Evolutionary conservation across 2,888 invertebrate genomes (phyloP).

Genomic region (Agrotis exclamationis): DNA sequence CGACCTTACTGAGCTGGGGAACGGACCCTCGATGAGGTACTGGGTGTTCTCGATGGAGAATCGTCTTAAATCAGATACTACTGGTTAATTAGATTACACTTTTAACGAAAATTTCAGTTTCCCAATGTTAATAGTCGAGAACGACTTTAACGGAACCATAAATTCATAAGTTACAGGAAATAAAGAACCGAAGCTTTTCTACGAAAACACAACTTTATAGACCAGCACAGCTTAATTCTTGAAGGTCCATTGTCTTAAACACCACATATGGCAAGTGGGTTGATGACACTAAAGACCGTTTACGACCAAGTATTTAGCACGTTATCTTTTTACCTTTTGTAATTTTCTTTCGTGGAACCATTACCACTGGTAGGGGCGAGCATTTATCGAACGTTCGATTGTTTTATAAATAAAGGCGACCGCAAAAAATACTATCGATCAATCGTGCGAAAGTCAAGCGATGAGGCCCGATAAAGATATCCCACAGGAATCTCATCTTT

Average conservation of each 20-base stretch:
- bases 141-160: not conserved
- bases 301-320: conserved; percentile 72
- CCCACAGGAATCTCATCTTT: conserved; percentile 68
- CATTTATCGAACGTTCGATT: conserved; percentile 89
- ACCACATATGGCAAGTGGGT: conserved; percentile 17
- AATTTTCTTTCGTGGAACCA: conserved; percentile 55
- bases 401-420: conserved; percentile 90
- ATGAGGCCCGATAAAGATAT: conserved; percentile 81
- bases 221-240: conserved; percentile 2
- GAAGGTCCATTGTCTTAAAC: conserved; percentile 1
- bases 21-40: conserved; percentile 53
- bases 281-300: conserved; percentile 57
- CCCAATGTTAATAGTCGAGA: not conserved
- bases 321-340: conserved; percentile 42
- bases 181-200: not conserved
- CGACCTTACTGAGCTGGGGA: conserved; percentile 64
- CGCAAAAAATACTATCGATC: conserved; percentile 91
- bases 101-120: not conserved
- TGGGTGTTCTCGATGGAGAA: conserved; percentile 67
- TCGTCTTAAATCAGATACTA: not conserved
- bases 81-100: not conserved
- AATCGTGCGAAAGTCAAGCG: conserved; percentile 90
- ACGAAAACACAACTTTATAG: conserved; percentile 1
- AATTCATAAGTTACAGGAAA: not conserved
- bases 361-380: conserved; percentile 84